A percentile compares a stretch with the other conserved stretches of the same genome.
These are phyloP conservation scores for Merops nubicus DNA, from an alignment of 2,113 vertebrate species.

Conservation along the genomic window DNA sequence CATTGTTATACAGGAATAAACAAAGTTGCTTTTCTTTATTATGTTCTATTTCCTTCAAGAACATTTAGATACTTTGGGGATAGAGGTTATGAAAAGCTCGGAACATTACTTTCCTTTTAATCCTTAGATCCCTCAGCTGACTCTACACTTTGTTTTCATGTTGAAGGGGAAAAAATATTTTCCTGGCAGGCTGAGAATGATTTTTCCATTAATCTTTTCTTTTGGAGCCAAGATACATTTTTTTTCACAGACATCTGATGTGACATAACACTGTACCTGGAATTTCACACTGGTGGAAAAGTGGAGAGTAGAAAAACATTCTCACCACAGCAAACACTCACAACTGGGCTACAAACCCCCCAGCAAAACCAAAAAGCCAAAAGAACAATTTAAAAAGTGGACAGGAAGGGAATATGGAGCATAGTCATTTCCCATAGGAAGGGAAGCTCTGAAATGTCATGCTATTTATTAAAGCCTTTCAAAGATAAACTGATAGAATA, in stretches of 20 bases:
- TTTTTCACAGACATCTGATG: conserved; percentile 61
- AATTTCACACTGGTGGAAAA: conserved; percentile 47
- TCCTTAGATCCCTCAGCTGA: conserved; percentile 27
- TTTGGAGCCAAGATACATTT: conserved; percentile 48
- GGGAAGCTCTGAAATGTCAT: background rate
- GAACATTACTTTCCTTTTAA: conserved; percentile 28
- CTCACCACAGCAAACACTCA: background rate
- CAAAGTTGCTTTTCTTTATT: background rate
- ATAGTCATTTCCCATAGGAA: background rate
- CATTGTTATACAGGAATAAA: background rate
- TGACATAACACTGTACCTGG: conserved; percentile 62
- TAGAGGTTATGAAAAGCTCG: background rate
- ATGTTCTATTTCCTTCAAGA: background rate
- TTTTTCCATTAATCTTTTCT: conserved; percentile 70
- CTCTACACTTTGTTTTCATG: conserved; percentile 63
- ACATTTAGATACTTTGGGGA: background rate
- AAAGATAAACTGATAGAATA: background rate
- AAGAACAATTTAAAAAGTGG: background rate
- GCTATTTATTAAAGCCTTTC: background rate
- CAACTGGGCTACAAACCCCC: background rate
- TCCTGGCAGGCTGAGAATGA: conserved; percentile 59
- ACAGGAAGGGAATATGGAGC: background rate
- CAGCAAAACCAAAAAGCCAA: background rate
- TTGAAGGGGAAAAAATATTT: conserved; percentile 65
- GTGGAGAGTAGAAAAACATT: conserved; percentile 46